Conservation (phyloP, 2,888 invertebrate species). For the Spicauda simplicius region DNA sequence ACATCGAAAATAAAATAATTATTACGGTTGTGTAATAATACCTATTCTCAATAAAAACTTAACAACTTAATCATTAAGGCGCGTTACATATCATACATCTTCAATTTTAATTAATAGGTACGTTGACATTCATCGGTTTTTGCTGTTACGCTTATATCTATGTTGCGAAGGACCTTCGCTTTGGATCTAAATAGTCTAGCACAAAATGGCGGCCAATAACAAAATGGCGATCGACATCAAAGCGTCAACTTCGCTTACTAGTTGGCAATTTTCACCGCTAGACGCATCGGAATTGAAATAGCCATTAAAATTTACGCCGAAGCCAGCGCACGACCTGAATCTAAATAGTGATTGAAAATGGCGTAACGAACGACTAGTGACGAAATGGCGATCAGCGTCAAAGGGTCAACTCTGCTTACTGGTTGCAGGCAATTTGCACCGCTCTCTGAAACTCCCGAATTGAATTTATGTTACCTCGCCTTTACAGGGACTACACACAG, state of each 20-base stretch:
- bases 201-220: conserved; percentile 54
- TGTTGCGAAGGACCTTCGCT: conserved; percentile 10
- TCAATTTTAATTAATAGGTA: too few relatives aligned
- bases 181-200: conserved; percentile 46
- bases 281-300: conserved; percentile 72
- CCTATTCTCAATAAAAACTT: too few relatives aligned
- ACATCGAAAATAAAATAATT: too few relatives aligned
- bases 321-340: conserved; percentile 36
- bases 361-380: conserved; percentile 54
- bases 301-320: conserved; percentile 50
- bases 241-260: conserved; percentile 61
- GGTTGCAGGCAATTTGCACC: conserved; percentile 70
- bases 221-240: conserved; percentile 45
- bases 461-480: conserved; percentile 76
- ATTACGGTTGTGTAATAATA: too few relatives aligned
- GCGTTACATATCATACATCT: too few relatives aligned
- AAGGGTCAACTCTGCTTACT: conserved; percentile 66
- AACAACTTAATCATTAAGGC: too few relatives aligned
- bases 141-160: too few relatives aligned
- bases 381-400: conserved; percentile 65
- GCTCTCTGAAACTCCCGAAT: conserved; percentile 73
- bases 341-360: conserved; percentile 50
- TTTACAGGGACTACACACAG: conserved; percentile 49
- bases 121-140: too few relatives aligned
- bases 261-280: conserved; percentile 70